Conservation (phyloP, 2,113 vertebrate species). For the Oncorhynchus keta region DNA sequence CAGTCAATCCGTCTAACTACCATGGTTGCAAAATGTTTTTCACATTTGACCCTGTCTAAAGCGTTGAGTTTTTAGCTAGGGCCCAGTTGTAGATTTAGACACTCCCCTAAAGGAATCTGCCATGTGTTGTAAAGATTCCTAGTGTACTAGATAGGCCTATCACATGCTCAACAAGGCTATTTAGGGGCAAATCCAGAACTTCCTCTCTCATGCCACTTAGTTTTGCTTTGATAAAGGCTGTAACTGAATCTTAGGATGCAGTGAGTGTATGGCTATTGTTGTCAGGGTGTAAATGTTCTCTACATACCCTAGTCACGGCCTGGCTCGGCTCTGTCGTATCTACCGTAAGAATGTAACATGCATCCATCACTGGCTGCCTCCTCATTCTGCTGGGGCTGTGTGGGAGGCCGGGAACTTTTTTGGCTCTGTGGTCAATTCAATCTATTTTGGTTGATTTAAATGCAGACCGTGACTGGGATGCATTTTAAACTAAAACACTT, state of each 20-base stretch:
- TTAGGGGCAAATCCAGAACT: not conserved
- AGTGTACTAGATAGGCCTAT: not conserved
- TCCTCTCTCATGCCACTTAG: not conserved
- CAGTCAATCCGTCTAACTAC: not conserved
- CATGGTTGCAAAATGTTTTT: no score
- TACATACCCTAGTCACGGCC: no score
- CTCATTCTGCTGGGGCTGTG: not conserved
- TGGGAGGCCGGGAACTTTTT: not conserved
- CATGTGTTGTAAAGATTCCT: not conserved
- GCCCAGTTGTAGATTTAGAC: no score
- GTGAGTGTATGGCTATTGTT: no score
- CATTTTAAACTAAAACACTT: no score
- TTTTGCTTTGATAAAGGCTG: not conserved
- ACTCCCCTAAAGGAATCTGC: no score
- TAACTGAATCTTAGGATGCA: conserved; percentile 14
- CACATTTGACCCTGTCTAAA: no score
- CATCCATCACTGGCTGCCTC: conserved; percentile 15
- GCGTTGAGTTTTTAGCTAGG: no score
- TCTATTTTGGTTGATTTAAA: not conserved
- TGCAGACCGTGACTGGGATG: no score
- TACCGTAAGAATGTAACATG: conserved; percentile 33
- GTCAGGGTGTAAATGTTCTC: no score
- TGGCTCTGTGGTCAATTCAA: not conserved
- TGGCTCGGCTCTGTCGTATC: not conserved
- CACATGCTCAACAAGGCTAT: not conserved